phyloP scores from a whole-genome alignment of 2,113 vertebrate species.

The Poeciliopsis occidentalis region DNA sequence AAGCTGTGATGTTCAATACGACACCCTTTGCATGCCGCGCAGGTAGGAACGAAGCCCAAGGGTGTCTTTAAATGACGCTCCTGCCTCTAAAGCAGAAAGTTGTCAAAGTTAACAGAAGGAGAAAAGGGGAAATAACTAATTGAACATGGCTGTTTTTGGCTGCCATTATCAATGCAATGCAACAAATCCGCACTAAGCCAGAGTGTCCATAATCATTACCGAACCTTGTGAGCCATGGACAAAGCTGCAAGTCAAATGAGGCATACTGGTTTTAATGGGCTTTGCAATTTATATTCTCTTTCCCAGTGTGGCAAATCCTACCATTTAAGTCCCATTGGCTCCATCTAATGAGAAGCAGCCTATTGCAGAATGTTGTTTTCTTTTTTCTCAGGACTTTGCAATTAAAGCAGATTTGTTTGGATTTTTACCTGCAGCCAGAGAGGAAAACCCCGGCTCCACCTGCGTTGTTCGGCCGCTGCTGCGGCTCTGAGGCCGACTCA shows the following conservation, averaged over 20 bases:
- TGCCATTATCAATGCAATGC: slow-evolving; percentile 35
- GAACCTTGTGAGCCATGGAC: slow-evolving; percentile 51
- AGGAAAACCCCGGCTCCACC: neutral
- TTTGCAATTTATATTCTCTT: slow-evolving; percentile 43
- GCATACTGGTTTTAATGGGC: slow-evolving; percentile 33
- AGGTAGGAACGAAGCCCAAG: slow-evolving; percentile 9
- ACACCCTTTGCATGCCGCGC: neutral
- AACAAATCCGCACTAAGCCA: slow-evolving; percentile 18
- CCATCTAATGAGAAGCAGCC: slow-evolving; percentile 12
- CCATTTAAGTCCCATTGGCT: slow-evolving; percentile 29
- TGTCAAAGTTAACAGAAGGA: slow-evolving; percentile 16
- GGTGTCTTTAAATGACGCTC: slow-evolving; percentile 20
- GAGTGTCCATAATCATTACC: slow-evolving; percentile 41
- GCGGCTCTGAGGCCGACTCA: neutral
- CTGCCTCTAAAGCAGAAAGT: neutral
- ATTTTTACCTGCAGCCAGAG: slow-evolving; percentile 8
- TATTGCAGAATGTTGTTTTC: neutral
- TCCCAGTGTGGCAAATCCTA: slow-evolving; percentile 22
- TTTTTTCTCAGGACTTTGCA: slow-evolving; percentile 6
- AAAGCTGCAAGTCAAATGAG: slow-evolving; percentile 63
- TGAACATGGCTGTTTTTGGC: slow-evolving; percentile 15
- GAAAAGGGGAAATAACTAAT: slow-evolving; percentile 28
- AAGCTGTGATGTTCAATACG: slow-evolving; percentile 54
- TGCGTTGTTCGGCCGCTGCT: neutral
- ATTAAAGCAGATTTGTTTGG: slow-evolving; percentile 23